phyloP scores from a whole-genome alignment of 2,888 invertebrate species.

The Lasius platythorax region DNA sequence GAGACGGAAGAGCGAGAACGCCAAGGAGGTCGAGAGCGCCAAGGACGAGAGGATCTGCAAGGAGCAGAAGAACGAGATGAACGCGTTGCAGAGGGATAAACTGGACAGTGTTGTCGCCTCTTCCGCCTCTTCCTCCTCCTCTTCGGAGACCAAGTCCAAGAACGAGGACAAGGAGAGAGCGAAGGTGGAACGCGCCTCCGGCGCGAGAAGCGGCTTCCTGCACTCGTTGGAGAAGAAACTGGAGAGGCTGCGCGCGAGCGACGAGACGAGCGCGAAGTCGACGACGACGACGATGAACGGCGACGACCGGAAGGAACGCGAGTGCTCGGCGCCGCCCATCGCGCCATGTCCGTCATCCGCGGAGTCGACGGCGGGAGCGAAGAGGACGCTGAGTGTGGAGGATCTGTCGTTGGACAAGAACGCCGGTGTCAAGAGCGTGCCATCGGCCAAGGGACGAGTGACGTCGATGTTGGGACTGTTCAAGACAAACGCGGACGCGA shows the following conservation, averaged over 20 bases:
- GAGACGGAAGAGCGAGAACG: constrained; percentile 90
- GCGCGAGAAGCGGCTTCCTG: constrained; percentile 87
- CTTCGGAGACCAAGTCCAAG: constrained; percentile 61
- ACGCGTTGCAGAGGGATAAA: constrained; percentile 78
- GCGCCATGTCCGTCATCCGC: constrained; percentile 45
- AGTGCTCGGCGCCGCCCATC: constrained; percentile 78
- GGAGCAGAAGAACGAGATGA: constrained; percentile 81
- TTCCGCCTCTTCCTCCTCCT: not conserved
- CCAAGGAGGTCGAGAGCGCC: constrained; percentile 82
- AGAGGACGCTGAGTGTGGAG: constrained; percentile 81
- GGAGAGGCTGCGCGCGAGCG: constrained; percentile 81
- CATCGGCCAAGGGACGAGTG: constrained; percentile 89
- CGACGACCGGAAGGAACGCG: constrained; percentile 85
- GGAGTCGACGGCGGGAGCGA: not conserved
- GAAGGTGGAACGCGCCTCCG: constrained; percentile 38
- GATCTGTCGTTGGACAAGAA: constrained; percentile 83
- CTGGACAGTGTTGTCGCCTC: constrained; percentile 50
- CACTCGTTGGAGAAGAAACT: constrained; percentile 91
- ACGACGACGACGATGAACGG: constrained; percentile 84
- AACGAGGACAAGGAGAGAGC: constrained; percentile 63
- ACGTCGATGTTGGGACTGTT: constrained; percentile 92
- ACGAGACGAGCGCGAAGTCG: constrained; percentile 78
- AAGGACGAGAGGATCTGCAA: constrained; percentile 74
- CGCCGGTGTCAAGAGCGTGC: constrained; percentile 82
- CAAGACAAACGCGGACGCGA: constrained; percentile 87